phyloP scores from a whole-genome alignment of 2,113 vertebrate species.

The Sialia sialis region DNA sequence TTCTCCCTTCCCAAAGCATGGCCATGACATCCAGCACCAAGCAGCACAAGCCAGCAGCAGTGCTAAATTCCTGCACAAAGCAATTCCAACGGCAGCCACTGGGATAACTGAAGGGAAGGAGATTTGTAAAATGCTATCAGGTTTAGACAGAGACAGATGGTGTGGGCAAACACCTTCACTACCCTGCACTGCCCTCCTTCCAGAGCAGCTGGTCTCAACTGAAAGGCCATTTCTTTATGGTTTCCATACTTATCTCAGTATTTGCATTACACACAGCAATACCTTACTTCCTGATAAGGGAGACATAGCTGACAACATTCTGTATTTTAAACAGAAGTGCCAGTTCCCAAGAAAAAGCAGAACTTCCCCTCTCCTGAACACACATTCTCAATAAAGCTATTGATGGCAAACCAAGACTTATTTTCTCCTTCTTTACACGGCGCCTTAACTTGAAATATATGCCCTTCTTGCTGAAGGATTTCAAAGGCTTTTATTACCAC shows the following conservation, averaged over 20 bases:
- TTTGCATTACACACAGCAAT: constrained; percentile 9
- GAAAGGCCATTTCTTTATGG: constrained; percentile 3
- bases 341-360: not conserved
- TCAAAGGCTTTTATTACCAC: not conserved
- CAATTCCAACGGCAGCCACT: constrained; percentile 21
- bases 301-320: not conserved
- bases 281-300: not conserved
- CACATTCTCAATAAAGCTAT: not conserved
- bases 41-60: not conserved
- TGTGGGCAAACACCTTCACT: constrained; percentile 61
- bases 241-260: constrained; percentile 26
- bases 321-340: not conserved
- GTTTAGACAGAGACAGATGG: constrained; percentile 59
- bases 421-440: not conserved
- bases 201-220: constrained; percentile 52
- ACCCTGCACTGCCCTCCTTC: constrained; percentile 47
- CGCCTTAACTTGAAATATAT: not conserved
- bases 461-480: not conserved
- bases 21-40: not conserved
- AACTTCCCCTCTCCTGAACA: not conserved
- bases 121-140: constrained; percentile 59
- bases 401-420: not conserved
- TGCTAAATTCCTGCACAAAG: constrained; percentile 12
- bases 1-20: not conserved
- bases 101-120: constrained; percentile 57